Base-by-base conservation (phyloP, 2,797 vertebrate species). In the Tenualosa thibaudeaui region DNA sequence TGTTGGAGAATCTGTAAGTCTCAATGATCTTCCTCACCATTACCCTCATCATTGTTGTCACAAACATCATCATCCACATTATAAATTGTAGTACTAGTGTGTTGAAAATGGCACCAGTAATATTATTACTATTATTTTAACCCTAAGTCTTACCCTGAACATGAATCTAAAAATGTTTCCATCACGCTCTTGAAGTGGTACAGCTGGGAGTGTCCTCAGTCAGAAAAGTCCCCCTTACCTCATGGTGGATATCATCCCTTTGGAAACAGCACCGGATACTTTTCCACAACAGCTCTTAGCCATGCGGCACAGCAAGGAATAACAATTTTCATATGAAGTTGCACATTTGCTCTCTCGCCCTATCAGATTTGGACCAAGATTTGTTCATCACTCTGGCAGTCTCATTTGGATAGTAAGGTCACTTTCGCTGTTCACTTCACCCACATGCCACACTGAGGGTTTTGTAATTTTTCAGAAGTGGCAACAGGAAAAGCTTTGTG, bases 301-400 rank as follows among this genome's bases (percentile, higher is more conserved):
- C 88, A 13, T 37, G 65, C 5, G 9, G 65, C 65, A 71, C 65
- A 37, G 31, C 26, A 31, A 90, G 90, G 88, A 90, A 92, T 87
- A 93, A 93, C 90, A 92, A 90, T 91, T 91, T 93, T 90, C 92
- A 92, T 91, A 87, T 91, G 91, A 92, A 93, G 93, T 89, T 31
- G 65, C 65, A 37, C 26, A 26, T 26, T 71, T 37, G 65, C 26
- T 71, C 26, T 13, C 31, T 37, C 86, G 81, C 89, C 81, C 81
- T 26, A 56, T 65, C 40, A 43, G 78, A 78, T 54, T 24, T 19
- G 65, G 31, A 13, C 13, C 26, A 26, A 26, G 65, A 3, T 62
- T 26, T 26, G 31, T 71, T 71, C 65, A 37, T 71, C 65, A 13
- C 65, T 37, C 31, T 71, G 26, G 26, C 65, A 71, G 65, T 13